Conservation (phyloP, 2,797 vertebrate species). For the Sebastes oblongus region DNA sequence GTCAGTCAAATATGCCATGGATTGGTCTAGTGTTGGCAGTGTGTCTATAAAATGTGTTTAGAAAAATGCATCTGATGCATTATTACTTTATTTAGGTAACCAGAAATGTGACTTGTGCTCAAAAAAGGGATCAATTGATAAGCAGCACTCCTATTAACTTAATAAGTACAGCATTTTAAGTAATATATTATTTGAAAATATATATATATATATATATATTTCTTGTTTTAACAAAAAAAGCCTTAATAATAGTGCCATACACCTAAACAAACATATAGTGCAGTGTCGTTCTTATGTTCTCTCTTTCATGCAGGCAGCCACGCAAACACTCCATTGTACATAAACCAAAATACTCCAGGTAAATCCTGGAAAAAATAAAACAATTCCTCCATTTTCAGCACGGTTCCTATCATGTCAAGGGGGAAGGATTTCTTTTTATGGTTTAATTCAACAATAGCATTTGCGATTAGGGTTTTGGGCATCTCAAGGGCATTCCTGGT, state of each 20-base stretch:
- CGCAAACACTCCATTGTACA: slow-evolving; percentile 21
- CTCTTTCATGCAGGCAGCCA: not conserved
- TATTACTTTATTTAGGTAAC: not conserved
- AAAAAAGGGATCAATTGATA: not conserved
- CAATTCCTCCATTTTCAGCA: slow-evolving; percentile 64
- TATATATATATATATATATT: not conserved
- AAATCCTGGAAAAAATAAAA: slow-evolving; percentile 46
- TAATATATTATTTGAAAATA: not conserved
- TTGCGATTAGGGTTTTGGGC: slow-evolving; percentile 97
- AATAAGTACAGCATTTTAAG: not conserved
- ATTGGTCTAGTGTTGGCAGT: not conserved
- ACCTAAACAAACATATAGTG: not conserved
- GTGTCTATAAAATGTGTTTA: not conserved
- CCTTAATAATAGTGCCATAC: not conserved
- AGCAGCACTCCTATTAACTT: not conserved
- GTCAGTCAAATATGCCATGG: not conserved
- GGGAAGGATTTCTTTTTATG: slow-evolving; percentile 89
- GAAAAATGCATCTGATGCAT: not conserved
- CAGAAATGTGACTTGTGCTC: not conserved
- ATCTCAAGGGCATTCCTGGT: slow-evolving; percentile 99
- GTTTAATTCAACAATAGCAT: slow-evolving; percentile 99
- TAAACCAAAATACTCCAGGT: slow-evolving; percentile 31
- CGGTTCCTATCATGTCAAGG: slow-evolving; percentile 77
- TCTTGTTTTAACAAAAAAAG: not conserved
- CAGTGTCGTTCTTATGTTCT: not conserved